Conservation (phyloP, 2,888 invertebrate genomes). For the Seira ritae region DNA sequence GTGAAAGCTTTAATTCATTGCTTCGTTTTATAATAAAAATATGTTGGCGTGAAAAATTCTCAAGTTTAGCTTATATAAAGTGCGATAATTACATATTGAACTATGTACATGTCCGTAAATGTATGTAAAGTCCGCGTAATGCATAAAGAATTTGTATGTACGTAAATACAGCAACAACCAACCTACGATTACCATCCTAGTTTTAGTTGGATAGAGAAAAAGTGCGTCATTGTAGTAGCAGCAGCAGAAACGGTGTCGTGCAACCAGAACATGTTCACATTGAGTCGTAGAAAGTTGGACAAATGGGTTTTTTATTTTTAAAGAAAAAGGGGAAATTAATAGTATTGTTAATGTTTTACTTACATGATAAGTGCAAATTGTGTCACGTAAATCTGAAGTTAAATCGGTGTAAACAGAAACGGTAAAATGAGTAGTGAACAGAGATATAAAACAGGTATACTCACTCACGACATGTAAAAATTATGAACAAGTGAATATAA, state of each 20-base stretch:
- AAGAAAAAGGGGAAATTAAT: not conserved
- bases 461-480: slow-evolving; percentile 5
- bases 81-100: not conserved
- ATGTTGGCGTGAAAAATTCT: too few relatives aligned
- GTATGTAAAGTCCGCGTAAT: not conserved
- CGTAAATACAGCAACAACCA: not conserved
- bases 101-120: too few relatives aligned
- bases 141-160: not conserved
- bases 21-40: too few relatives aligned
- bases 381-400: slow-evolving; percentile 26
- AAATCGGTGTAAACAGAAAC: not conserved
- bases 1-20: too few relatives aligned
- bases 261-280: not conserved
- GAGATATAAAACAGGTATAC: not conserved
- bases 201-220: not conserved
- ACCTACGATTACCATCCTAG: not conserved
- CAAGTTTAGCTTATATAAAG: too few relatives aligned
- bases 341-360: slow-evolving; percentile 13
- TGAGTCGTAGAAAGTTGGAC: not conserved
- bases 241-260: not conserved
- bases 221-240: not conserved
- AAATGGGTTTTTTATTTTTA: slow-evolving; percentile 3
- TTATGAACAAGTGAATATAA: not conserved
- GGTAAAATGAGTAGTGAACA: not conserved
- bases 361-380: slow-evolving; percentile 18